Conservation (phyloP, 2,113 vertebrate species). For the Triplophysa siluroides region DNA sequence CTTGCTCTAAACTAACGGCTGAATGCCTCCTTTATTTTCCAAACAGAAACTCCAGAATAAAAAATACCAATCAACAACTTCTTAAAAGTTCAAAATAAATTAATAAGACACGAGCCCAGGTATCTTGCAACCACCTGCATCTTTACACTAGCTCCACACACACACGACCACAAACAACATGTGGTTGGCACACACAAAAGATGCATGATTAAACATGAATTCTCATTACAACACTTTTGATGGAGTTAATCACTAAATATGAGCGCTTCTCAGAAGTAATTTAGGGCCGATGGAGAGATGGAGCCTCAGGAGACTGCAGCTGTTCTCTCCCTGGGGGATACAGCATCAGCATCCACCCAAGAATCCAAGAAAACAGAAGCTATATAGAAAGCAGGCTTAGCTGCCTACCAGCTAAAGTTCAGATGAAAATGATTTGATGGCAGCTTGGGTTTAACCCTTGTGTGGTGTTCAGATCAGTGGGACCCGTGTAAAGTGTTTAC, state of each 20-base stretch:
- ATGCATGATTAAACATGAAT: slow-evolving; percentile 37
- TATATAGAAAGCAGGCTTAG: not conserved
- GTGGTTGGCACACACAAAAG: slow-evolving; percentile 20
- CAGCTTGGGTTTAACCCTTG: not conserved
- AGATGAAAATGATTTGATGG: not conserved
- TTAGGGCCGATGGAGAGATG: slow-evolving; percentile 6
- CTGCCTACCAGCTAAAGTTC: not conserved
- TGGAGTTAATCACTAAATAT: slow-evolving; percentile 37
- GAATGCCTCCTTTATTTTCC: not conserved
- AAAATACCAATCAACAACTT: slow-evolving; percentile 1
- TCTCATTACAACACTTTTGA: slow-evolving; percentile 33
- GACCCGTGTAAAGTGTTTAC: too few relatives aligned
- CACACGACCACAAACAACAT: not conserved
- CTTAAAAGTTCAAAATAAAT: not conserved
- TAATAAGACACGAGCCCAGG: not conserved
- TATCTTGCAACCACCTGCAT: slow-evolving; percentile 24
- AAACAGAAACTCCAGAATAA: slow-evolving; percentile 10
- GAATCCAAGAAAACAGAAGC: slow-evolving; percentile 15
- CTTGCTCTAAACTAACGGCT: not conserved
- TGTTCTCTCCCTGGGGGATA: slow-evolving; percentile 11
- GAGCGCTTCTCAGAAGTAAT: slow-evolving; percentile 34
- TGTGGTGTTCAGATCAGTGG: too few relatives aligned
- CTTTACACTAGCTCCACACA: not conserved
- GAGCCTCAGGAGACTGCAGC: slow-evolving; percentile 23
- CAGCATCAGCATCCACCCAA: not conserved